A percentile compares a stretch with the other conserved stretches of the same genome.
phyloP scores from a whole-genome alignment of 2,888 invertebrate species.

The Meghimatium bilineatum region DNA sequence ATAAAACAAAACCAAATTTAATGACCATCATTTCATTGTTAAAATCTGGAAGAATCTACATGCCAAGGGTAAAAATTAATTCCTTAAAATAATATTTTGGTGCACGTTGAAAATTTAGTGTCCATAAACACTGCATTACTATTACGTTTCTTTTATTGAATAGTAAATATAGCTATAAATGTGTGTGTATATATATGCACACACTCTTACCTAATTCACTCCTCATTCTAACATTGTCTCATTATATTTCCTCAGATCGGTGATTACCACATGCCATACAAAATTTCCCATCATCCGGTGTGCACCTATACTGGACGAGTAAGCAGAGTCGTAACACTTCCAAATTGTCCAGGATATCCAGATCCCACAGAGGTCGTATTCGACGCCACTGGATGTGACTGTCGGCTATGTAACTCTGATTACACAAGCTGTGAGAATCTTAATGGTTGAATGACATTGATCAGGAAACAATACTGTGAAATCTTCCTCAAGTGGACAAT shows the following conservation, averaged over 20 bases:
- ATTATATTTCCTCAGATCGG: constrained; percentile 81
- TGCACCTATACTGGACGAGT: constrained; percentile 87
- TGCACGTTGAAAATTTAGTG: too few species aligned
- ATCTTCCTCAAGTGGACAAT: neutral
- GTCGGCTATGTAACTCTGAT: constrained; percentile 84
- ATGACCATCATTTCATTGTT: too few species aligned
- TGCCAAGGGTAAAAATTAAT: too few species aligned
- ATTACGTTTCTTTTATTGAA: too few species aligned
- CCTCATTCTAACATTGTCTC: neutral
- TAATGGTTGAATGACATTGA: constrained; percentile 60
- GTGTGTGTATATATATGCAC: too few species aligned
- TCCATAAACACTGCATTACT: too few species aligned
- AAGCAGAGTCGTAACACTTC: constrained; percentile 82
- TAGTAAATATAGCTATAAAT: too few species aligned
- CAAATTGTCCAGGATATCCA: constrained; percentile 84
- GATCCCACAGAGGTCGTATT: constrained; percentile 85
- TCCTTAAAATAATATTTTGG: too few species aligned
- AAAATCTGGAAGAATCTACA: too few species aligned
- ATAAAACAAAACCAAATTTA: too few species aligned
- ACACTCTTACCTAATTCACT: too few species aligned
- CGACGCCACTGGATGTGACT: constrained; percentile 87
- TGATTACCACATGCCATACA: constrained; percentile 92
- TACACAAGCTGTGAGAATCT: constrained; percentile 84
- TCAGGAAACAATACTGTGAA: neutral
- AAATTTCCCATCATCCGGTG: constrained; percentile 89